Evolutionary conservation across 1,140 invertebrate species (phyloP).

Genomic region (Aphis gossypii): DNA sequence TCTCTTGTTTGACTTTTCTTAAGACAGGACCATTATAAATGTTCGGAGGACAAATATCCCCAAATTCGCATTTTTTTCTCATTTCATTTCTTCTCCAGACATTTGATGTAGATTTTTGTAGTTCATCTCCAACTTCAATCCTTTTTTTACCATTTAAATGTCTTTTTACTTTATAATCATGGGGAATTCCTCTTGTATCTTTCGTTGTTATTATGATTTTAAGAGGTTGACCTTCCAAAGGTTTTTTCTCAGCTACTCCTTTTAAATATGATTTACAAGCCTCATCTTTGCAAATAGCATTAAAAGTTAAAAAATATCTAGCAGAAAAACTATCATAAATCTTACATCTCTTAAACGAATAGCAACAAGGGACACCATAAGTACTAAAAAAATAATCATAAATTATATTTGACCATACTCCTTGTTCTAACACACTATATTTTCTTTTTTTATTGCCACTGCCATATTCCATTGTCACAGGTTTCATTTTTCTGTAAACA

Average conservation of each 20-base stretch:
- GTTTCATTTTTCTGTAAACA: not conserved
- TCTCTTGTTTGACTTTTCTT: not conserved
- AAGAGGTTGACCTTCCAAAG: not conserved
- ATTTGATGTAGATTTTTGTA: not conserved
- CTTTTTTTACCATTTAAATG: not conserved
- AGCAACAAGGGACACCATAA: not conserved
- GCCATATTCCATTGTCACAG: not conserved
- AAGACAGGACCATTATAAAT: not conserved
- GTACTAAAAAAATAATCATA: not conserved
- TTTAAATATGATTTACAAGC: not conserved
- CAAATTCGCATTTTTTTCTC: not conserved
- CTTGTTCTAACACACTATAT: not conserved
- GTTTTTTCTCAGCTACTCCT: not conserved
- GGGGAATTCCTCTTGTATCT: not conserved
- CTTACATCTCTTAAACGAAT: not conserved
- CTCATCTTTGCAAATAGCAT: not conserved
- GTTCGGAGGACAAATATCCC: not conserved
- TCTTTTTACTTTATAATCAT: not conserved
- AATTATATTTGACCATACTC: not conserved
- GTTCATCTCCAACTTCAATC: not conserved
- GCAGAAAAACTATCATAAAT: not conserved
- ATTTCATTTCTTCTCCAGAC: not conserved
- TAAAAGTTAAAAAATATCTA: not conserved
- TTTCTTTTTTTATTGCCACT: not conserved
- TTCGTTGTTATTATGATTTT: not conserved